Base-by-base conservation (phyloP, 2,797 vertebrate species). In the Periophthalmus magnuspinnatus region DNA sequence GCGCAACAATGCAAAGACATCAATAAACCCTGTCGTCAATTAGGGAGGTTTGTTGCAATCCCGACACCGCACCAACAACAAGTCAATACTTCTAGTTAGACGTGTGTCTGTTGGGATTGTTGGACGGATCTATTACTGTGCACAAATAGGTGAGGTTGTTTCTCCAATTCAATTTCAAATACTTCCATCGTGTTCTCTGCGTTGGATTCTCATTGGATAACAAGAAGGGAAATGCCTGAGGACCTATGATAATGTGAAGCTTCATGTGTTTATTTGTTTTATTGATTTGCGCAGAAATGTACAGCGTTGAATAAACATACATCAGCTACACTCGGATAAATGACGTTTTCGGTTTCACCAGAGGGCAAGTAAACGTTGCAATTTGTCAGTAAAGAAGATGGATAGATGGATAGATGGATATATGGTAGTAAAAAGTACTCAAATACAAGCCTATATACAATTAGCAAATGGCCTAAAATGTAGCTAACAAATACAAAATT, bases 1-100 rank as follows among this genome's bases (percentile, higher is more conserved):
- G 6, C 65, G 28, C 63, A 66, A 68, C 68, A 79, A 69, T 68
- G 62, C 59, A 70, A 28, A 74, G 82, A 63, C 64, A 63, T 74
- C 60, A 65, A 58, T 70, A 36, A 2, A 16, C 34, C 33, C 41
- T 22, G 28, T 69, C 76, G 71, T 79, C 80, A 77, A 84, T 84
- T 74, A 76, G 41, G 50, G n/a, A 13, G 13, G 38, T 72, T 80
- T 67, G 58, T 45, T 65, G 38, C 36, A 65, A 50, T 56, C 76
- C n/a, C 74, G 69, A 64, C 72, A 77, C 70, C 33, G 52, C 33
- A 36, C 36, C 41, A 75, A 74, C 65, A 83, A 72, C 68, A 76
- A 72, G 57, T 74, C 71, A 47, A 73, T 75, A 75, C 28, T 22
- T 69, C 50, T 9, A 68, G 34, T 47, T 36, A 72, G 47, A 77